Conservation (phyloP, 2,888 invertebrate genomes). For the Synergus laeviventris region DNA sequence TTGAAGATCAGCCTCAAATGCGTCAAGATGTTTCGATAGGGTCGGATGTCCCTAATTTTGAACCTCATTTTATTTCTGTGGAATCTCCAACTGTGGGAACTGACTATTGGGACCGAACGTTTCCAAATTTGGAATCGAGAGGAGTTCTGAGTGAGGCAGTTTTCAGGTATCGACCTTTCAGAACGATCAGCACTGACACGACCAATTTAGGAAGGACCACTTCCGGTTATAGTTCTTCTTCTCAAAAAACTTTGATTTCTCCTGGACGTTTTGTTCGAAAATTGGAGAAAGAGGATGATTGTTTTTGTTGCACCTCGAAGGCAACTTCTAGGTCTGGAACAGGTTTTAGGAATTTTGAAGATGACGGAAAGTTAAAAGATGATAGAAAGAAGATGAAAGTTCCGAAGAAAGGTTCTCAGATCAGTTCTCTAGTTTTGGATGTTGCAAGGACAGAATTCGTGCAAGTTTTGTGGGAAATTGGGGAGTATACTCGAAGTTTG, state of each 20-base stretch:
- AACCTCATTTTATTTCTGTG: neutral
- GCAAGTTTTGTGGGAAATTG: conserved; percentile 57
- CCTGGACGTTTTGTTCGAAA: neutral
- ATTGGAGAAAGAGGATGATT: conserved; percentile 1
- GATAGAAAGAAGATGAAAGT: neutral
- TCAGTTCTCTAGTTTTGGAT: conserved; percentile 32
- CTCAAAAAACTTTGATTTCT: neutral
- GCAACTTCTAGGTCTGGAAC: conserved; percentile 14
- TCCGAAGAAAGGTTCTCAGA: neutral
- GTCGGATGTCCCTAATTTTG: neutral
- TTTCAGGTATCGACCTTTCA: neutral
- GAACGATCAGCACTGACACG: neutral
- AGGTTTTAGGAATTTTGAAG: conserved; percentile 2
- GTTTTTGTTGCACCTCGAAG: conserved; percentile 19
- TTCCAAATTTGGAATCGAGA: conserved; percentile 1
- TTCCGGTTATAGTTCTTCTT: neutral
- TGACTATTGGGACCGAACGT: conserved; percentile 6
- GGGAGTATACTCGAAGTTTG: conserved; percentile 54
- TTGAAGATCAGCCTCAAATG: neutral
- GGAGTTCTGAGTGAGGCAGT: neutral
- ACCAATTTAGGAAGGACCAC: neutral
- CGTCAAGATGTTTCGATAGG: neutral
- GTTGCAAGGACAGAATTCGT: conserved; percentile 53
- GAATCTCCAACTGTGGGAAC: conserved; percentile 2
- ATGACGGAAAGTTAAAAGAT: conserved; percentile 24